Evolutionary conservation across 2,113 vertebrate species (phyloP).

Genomic region (Taurulus bubalis): DNA sequence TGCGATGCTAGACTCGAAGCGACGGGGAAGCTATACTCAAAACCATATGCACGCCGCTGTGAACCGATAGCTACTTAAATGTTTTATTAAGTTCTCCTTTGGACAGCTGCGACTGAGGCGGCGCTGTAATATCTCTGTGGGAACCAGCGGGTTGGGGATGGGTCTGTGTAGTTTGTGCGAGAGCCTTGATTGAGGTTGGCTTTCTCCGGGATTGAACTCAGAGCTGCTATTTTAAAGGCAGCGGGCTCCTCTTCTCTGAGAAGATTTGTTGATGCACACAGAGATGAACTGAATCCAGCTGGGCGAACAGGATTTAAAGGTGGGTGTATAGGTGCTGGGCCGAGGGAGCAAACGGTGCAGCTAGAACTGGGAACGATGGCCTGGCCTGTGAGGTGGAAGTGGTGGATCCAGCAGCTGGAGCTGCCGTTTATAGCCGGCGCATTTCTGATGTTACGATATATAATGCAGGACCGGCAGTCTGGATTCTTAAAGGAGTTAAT

Average conservation of each 20-base stretch:
- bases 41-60: slow-evolving; percentile 3
- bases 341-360: slow-evolving; percentile 31
- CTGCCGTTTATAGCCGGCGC: too few species aligned
- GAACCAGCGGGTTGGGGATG: slow-evolving; percentile 21
- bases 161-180: slow-evolving; percentile 7
- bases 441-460: slow-evolving; percentile 43
- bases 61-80: slow-evolving; percentile 12
- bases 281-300: slow-evolving; percentile 59
- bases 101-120: slow-evolving; percentile 21
- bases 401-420: slow-evolving; percentile 23
- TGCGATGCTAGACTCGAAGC: neutral
- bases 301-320: slow-evolving; percentile 27
- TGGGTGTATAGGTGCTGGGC: slow-evolving; percentile 14
- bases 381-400: slow-evolving; percentile 19
- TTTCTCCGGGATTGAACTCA: slow-evolving; percentile 34
- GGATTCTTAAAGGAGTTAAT: slow-evolving; percentile 34
- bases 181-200: slow-evolving; percentile 38
- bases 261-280: slow-evolving; percentile 53
- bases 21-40: slow-evolving; percentile 18
- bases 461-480: slow-evolving; percentile 36
- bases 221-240: slow-evolving; percentile 51
- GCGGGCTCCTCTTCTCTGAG: slow-evolving; percentile 38
- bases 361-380: slow-evolving; percentile 24
- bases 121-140: slow-evolving; percentile 11
- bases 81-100: slow-evolving; percentile 32